Base-by-base conservation (phyloP, 2,113 vertebrate species). In the Hylia prasina region DNA sequence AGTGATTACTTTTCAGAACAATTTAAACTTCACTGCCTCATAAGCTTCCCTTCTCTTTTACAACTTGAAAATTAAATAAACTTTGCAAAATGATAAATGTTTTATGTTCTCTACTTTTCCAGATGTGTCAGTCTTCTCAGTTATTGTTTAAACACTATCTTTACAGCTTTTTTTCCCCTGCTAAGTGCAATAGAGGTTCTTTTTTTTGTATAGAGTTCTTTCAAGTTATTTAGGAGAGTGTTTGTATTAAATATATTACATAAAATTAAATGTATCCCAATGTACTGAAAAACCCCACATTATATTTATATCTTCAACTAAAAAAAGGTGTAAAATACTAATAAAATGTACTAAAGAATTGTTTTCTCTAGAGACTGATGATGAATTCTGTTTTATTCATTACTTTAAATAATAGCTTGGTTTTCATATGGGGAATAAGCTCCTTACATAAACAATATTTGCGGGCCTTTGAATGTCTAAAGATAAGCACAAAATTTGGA, bases 121-220 rank as follows among this genome's bases (percentile, higher is more conserved):
- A 60, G 42, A 54, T 53, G 5, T 70, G 39, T 68, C 71, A 94
- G 9, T 68, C 48, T 18, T 87, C 37, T 87, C 47, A 70, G 20
- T 87, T 92, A 58, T 42, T 87, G 31, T 80, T 95, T 82, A 94
- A 86, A 66, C 8, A n/a, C 7, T 87, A 33, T 31, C 12, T 51
- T 70, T 77, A 28, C 24, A 73, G 10, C 4, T 20, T 15, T 87
- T 31, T 57, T 94, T 40, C 8, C 25, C 24, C 30, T 54, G 7
- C 11, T 57, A 76, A 84, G 17, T 76, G 33, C 7, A 64, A 19
- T 44, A 24, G 7, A 35, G 6, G 3, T 48, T 61, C 16, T 92
- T 40, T n/a, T 71, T 31, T 68, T 70, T 60, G 13, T 15, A 25
- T 15, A 73, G 39, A 87, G 42, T 25, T 90, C 64, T 68, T 71